Conservation (phyloP, 37 sponge, comb jelly and placozoan species). For the Halichondria panicea region DNA sequence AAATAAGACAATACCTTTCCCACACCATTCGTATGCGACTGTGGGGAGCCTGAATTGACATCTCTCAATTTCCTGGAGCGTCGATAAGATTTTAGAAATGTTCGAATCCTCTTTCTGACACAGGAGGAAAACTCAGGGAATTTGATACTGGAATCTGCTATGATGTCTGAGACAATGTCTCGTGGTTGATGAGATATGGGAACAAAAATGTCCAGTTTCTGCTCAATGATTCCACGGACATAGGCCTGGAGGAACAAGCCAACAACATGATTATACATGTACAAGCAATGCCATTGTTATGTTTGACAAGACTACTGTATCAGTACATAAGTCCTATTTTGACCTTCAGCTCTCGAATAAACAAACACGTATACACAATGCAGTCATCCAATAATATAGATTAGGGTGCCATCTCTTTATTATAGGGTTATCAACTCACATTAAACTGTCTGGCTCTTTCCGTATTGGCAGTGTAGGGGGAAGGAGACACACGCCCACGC, state of each 20-base stretch:
- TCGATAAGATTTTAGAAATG: constrained; percentile 79
- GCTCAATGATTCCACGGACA: constrained; percentile 67
- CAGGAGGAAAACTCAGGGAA: constrained; percentile 79
- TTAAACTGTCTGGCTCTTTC: constrained; percentile 81
- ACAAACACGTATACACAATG: too few species aligned
- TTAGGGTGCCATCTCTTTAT: too few species aligned
- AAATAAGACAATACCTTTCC: neutral
- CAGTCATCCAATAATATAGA: too few species aligned
- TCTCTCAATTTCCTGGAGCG: constrained; percentile 68
- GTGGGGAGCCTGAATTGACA: neutral
- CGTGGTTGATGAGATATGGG: constrained; percentile 80
- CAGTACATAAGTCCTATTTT: too few species aligned
- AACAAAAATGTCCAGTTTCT: constrained; percentile 61
- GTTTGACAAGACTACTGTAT: too few species aligned
- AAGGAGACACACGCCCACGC: constrained; percentile 69
- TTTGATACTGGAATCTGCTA: constrained; percentile 54
- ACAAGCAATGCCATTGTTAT: too few species aligned
- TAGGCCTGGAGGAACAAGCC: constrained; percentile 48
- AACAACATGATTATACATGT: too few species aligned
- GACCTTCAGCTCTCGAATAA: too few species aligned
- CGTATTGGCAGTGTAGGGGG: constrained; percentile 83
- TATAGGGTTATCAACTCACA: constrained; percentile 44
- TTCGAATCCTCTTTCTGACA: constrained; percentile 77
- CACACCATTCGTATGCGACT: constrained; percentile 7
- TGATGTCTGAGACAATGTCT: constrained; percentile 63